Percentiles rank a stretch among this genome's conserved stretches.
Evolutionary conservation across 2,888 invertebrate species (phyloP).

Genomic region (Polydrusus cervinus): DNA sequence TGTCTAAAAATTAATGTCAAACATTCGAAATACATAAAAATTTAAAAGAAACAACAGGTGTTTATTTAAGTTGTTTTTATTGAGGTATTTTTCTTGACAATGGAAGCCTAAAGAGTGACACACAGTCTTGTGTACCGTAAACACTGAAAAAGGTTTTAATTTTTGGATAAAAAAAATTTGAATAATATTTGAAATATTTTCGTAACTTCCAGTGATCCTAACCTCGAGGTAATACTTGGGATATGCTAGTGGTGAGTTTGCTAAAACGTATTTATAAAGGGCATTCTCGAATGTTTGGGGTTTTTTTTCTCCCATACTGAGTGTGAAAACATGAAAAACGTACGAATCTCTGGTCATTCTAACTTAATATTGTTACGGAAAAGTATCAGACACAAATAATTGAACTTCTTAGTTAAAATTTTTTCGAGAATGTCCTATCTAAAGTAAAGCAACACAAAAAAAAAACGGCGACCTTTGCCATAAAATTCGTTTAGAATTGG

Average conservation of each 20-base stretch:
- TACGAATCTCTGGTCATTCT: too few relatives aligned
- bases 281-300: constrained; percentile 35
- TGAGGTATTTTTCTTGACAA: too few relatives aligned
- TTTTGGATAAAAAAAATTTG: background rate
- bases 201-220: constrained; percentile 11
- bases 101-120: too few relatives aligned
- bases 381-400: too few relatives aligned
- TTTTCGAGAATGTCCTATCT: constrained; percentile 45
- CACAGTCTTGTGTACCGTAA: background rate
- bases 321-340: background rate
- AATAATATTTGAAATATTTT: background rate
- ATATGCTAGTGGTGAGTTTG: constrained; percentile 66
- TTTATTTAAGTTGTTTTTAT: too few relatives aligned
- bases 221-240: constrained; percentile 44
- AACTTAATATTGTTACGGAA: too few relatives aligned
- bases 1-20: background rate
- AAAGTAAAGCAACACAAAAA: constrained; percentile 36
- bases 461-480: constrained; percentile 50
- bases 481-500: constrained; percentile 52
- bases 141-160: background rate
- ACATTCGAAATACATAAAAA: background rate
- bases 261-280: constrained; percentile 58
- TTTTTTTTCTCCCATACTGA: background rate
- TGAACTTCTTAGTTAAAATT: too few relatives aligned
- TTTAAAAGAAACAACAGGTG: background rate